Conservation (phyloP, 2,888 invertebrate species). For the Cephalotes varians region DNA sequence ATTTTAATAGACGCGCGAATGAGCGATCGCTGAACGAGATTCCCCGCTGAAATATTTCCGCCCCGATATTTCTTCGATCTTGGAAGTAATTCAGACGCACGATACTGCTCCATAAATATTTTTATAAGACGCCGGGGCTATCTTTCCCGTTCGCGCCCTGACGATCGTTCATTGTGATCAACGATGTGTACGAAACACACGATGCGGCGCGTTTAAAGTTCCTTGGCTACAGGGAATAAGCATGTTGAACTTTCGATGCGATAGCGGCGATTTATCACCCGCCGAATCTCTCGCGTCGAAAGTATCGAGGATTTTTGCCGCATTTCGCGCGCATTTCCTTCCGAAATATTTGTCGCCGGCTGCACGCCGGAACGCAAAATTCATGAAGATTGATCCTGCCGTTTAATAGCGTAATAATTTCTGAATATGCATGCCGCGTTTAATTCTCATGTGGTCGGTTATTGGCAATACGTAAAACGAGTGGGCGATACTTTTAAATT, state of each 20-base stretch:
- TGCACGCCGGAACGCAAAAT: constrained; percentile 39
- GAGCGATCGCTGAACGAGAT: not conserved
- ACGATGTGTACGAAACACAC: constrained; percentile 54
- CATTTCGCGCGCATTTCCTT: not conserved
- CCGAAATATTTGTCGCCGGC: constrained; percentile 34
- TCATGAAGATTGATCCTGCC: constrained; percentile 62
- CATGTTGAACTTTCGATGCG: constrained; percentile 34
- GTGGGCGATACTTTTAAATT: constrained; percentile 26
- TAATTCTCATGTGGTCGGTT: constrained; percentile 32
- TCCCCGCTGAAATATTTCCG: constrained; percentile 37
- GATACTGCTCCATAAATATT: constrained; percentile 67
- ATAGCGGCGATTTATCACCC: constrained; percentile 23
- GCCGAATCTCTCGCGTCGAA: constrained; percentile 1
- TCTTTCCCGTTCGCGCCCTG: constrained; percentile 21
- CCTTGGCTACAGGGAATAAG: constrained; percentile 12
- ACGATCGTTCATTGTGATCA: constrained; percentile 67
- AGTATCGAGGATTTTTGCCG: not conserved
- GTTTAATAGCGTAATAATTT: constrained; percentile 57
- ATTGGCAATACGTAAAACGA: constrained; percentile 29
- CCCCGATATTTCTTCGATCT: constrained; percentile 43
- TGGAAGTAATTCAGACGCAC: constrained; percentile 31
- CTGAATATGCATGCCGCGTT: constrained; percentile 49
- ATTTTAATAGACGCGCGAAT: constrained; percentile 34
- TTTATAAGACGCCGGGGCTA: constrained; percentile 50
- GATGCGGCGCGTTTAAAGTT: not conserved